Evolutionary conservation across 2,888 invertebrate genomes (phyloP).

Genomic region (Agapostemon virescens): DNA sequence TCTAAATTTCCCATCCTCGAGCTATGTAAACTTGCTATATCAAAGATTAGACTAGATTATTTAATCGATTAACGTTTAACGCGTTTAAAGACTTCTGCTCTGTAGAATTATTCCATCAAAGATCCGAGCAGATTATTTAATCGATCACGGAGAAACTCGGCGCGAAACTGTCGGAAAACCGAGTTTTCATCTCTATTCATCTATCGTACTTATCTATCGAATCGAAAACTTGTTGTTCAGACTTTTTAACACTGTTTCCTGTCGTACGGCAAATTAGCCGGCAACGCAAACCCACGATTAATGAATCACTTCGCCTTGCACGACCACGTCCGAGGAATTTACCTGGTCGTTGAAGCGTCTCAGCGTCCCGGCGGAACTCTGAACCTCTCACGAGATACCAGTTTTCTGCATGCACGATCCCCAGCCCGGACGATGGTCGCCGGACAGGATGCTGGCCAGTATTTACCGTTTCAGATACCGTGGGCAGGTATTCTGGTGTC

Average conservation of each 20-base stretch:
- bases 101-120: neutral
- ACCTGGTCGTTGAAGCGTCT: constrained; percentile 24
- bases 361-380: constrained; percentile 13
- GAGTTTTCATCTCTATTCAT: too few species aligned
- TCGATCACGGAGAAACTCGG: neutral
- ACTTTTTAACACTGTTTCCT: neutral
- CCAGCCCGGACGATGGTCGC: neutral
- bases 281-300: neutral
- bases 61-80: too few species aligned
- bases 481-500: neutral
- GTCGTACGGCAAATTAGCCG: neutral
- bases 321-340: constrained; percentile 1
- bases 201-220: neutral
- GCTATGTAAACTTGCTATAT: too few species aligned
- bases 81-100: neutral
- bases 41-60: too few species aligned
- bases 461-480: neutral
- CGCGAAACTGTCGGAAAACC: neutral
- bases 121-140: too few species aligned
- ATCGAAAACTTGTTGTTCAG: neutral
- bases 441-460: neutral
- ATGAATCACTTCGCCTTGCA: neutral
- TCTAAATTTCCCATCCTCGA: too few species aligned
- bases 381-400: constrained; percentile 41
- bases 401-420: constrained; percentile 25